Evolutionary conservation across 2,113 vertebrate species (phyloP).

Genomic region (Bolborhynchus lineola): DNA sequence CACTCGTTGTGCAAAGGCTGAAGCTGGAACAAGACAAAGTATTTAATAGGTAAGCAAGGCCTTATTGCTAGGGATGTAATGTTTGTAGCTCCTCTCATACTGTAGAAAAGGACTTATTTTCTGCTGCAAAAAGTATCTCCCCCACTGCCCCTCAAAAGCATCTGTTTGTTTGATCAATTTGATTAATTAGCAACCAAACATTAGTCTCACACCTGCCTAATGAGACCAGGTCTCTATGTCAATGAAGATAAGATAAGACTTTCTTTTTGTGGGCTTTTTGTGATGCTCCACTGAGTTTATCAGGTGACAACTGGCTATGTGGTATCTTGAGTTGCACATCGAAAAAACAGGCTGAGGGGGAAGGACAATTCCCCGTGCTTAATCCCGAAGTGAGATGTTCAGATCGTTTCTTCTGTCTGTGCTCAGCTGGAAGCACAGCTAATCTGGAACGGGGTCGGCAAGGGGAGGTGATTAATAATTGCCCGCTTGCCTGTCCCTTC

Average conservation of each 20-base stretch:
- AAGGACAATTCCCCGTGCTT: neutral
- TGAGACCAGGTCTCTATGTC: neutral
- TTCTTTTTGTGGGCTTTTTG: neutral
- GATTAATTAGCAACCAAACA: neutral
- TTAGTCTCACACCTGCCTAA: neutral
- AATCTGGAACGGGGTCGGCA: neutral
- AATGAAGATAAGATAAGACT: neutral
- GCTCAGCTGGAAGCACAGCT: neutral
- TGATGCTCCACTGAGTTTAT: neutral
- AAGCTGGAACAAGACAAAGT: neutral
- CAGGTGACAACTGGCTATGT: neutral
- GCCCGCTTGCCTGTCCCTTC: neutral
- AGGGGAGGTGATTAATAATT: neutral
- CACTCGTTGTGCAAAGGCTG: neutral
- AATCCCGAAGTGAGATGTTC: neutral
- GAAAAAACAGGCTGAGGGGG: neutral
- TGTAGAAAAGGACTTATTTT: neutral
- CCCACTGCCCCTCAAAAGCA: neutral
- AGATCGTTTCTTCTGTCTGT: neutral
- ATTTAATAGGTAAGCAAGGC: neutral
- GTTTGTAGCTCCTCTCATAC: neutral
- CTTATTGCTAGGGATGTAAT: neutral
- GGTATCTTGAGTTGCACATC: neutral
- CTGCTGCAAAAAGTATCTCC: neutral
- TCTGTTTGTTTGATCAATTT: neutral